phyloP scores from a whole-genome alignment of 1,140 invertebrate species.

The Hylyphantes graminicola region DNA sequence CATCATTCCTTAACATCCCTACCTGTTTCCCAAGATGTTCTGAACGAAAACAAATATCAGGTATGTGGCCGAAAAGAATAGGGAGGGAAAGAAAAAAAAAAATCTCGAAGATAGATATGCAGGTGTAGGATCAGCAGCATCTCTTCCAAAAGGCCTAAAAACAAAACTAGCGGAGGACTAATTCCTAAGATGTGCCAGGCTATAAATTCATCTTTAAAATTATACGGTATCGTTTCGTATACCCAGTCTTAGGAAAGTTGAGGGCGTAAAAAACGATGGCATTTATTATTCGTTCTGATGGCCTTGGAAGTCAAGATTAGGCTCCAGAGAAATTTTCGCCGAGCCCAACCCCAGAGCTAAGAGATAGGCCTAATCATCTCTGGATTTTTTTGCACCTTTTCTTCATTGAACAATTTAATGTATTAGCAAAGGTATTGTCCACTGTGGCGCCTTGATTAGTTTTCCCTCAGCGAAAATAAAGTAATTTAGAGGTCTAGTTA shows the following conservation, averaged over 20 bases:
- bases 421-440: too few relatives aligned
- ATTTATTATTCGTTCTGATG: slow-evolving; percentile 54
- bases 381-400: too few relatives aligned
- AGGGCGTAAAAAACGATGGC: slow-evolving; percentile 30
- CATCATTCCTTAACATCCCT: neutral
- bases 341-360: neutral
- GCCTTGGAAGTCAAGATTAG: slow-evolving; percentile 50
- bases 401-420: too few relatives aligned
- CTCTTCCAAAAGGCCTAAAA: slow-evolving; percentile 21
- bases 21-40: slow-evolving; percentile 14
- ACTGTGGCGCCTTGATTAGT: too few relatives aligned
- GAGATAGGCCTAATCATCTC: too few relatives aligned
- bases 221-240: slow-evolving; percentile 45
- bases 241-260: slow-evolving; percentile 32
- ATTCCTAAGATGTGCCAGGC: slow-evolving; percentile 11
- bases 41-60: slow-evolving; percentile 14
- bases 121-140: slow-evolving; percentile 20
- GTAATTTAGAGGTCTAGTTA: too few relatives aligned
- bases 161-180: slow-evolving; percentile 21
- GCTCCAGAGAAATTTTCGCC: slow-evolving; percentile 17
- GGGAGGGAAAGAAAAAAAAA: neutral
- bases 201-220: slow-evolving; percentile 53
- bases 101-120: slow-evolving; percentile 8
- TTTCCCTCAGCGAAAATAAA: too few relatives aligned
- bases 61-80: neutral